These are phyloP conservation scores for Antheraea mylitta DNA, from an alignment of 1,140 invertebrate species.

Conservation along the genomic window DNA sequence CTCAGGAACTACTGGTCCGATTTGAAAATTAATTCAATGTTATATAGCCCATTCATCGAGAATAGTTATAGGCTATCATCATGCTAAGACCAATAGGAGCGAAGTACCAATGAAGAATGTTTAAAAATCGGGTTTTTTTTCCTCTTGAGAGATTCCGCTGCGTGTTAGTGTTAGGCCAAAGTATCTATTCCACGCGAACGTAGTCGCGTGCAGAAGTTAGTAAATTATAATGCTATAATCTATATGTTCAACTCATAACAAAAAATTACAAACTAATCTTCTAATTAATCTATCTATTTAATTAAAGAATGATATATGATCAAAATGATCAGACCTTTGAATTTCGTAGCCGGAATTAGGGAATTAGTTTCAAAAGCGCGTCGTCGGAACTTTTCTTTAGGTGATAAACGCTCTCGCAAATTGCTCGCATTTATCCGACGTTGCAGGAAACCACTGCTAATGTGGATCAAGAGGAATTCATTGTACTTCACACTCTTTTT, in stretches of 20 bases:
- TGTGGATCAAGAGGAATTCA: slow-evolving; percentile 41
- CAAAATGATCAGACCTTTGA: slow-evolving; percentile 53
- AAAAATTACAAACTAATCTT: background rate
- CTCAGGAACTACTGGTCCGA: too few species aligned
- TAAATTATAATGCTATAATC: too few species aligned
- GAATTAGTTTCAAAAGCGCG: slow-evolving; percentile 41
- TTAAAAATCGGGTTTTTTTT: too few species aligned
- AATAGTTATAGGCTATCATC: too few species aligned
- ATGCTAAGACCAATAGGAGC: too few species aligned
- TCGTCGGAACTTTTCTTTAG: slow-evolving; percentile 66
- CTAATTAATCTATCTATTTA: slow-evolving; percentile 42
- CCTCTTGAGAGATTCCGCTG: too few species aligned
- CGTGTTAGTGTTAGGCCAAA: too few species aligned
- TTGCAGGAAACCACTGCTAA: slow-evolving; percentile 47
- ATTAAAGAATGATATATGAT: slow-evolving; percentile 57
- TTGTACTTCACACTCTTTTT: slow-evolving; percentile 32
- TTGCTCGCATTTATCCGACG: slow-evolving; percentile 62
- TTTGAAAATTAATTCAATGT: too few species aligned
- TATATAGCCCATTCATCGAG: too few species aligned
- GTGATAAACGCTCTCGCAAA: slow-evolving; percentile 67
- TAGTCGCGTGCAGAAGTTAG: too few species aligned
- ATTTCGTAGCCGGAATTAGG: slow-evolving; percentile 49
- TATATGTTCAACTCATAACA: background rate
- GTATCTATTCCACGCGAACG: too few species aligned
- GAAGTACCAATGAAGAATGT: too few species aligned